A percentile compares a stretch with the other conserved stretches of the same genome.
Evolutionary conservation across 2,113 vertebrate genomes (phyloP).

Genomic region (Pseudorectes ferrugineus): DNA sequence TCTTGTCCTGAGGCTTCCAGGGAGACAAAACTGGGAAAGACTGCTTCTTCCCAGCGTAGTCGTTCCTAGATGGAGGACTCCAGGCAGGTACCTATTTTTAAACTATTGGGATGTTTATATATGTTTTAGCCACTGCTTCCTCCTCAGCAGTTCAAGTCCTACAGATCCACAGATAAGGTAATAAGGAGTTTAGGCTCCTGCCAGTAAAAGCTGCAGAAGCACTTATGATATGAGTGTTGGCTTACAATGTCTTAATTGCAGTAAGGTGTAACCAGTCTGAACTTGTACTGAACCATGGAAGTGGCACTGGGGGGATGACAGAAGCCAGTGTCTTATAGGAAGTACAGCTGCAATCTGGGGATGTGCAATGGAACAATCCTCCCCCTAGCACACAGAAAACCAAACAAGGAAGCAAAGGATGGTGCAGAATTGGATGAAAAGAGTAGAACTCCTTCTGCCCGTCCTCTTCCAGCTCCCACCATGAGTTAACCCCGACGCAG

Average conservation of each 20-base stretch:
- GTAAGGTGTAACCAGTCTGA: neutral
- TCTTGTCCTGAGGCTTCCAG: neutral
- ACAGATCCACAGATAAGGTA: neutral
- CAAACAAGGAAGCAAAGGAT: neutral
- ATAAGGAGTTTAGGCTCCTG: neutral
- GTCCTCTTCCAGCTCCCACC: accelerated
- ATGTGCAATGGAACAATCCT: neutral
- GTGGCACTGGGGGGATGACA: neutral
- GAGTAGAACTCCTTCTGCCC: accelerated
- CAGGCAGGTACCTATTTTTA: neutral
- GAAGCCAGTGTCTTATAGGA: neutral
- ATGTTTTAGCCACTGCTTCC: neutral
- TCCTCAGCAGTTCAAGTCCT: neutral
- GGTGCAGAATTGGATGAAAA: neutral
- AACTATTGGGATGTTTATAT: neutral
- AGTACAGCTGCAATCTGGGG: neutral
- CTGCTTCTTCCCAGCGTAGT: neutral
- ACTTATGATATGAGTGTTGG: neutral
- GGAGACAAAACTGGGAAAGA: neutral
- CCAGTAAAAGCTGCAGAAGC: neutral
- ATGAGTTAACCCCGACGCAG: neutral
- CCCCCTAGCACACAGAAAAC: neutral
- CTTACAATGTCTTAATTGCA: neutral
- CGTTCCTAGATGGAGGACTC: neutral
- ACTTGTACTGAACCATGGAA: neutral